Percentiles rank a stretch among this genome's conserved stretches.
These are phyloP conservation scores for Helicoverpa zea DNA, from an alignment of 1,140 invertebrate genomes.

Conservation along the genomic window DNA sequence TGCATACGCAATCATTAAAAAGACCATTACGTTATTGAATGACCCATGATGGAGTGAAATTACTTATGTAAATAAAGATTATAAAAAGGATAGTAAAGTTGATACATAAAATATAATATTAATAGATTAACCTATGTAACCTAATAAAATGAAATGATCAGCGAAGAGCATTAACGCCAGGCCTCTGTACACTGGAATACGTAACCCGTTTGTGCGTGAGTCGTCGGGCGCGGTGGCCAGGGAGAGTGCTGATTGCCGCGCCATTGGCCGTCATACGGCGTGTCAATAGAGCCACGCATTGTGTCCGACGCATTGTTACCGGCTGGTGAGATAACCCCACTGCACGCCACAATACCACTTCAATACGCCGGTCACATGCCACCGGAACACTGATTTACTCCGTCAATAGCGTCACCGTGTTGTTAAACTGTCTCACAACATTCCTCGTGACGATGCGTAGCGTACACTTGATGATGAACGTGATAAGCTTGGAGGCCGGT, in stretches of 20 bases:
- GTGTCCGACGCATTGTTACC: slow-evolving; percentile 67
- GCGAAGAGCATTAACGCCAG: neutral
- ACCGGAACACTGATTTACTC: slow-evolving; percentile 56
- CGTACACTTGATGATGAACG: slow-evolving; percentile 16
- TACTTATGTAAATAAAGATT: slow-evolving; percentile 25
- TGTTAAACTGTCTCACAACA: slow-evolving; percentile 21
- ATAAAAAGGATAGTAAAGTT: neutral
- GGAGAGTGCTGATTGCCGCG: slow-evolving; percentile 18
- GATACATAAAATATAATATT: neutral
- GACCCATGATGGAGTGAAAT: slow-evolving; percentile 7
- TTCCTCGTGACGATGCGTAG: slow-evolving; percentile 26
- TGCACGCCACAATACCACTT: slow-evolving; percentile 68
- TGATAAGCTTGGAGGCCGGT: slow-evolving; percentile 27
- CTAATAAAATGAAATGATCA: neutral
- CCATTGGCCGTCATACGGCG: slow-evolving; percentile 54
- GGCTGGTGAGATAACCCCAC: slow-evolving; percentile 71
- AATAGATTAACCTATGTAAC: neutral
- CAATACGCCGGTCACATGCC: slow-evolving; percentile 62
- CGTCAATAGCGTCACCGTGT: slow-evolving; percentile 36
- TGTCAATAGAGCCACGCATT: slow-evolving; percentile 68
- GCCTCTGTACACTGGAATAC: neutral
- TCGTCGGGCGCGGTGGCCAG: neutral
- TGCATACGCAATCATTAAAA: neutral
- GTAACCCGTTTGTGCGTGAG: slow-evolving; percentile 29
- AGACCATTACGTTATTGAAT: slow-evolving; percentile 4